These are phyloP conservation scores for Oikopleura vanhoeffeni DNA, from an alignment of 23 tunicate species.

Conservation along the genomic window DNA sequence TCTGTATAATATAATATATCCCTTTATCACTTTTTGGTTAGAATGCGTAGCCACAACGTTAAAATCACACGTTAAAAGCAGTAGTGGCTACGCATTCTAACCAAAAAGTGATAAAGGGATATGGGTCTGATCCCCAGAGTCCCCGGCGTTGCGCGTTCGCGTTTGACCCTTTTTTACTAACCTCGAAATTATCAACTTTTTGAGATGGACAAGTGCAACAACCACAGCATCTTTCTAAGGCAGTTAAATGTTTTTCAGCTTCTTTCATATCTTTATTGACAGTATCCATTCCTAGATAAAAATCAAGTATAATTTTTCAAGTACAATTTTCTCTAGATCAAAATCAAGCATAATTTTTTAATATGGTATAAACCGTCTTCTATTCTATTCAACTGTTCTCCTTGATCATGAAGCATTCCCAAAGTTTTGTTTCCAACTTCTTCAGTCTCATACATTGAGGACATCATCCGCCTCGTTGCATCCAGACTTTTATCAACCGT, in stretches of 20 bases:
- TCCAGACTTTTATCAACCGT: neutral
- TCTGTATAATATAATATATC: no score
- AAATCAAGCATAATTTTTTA: neutral
- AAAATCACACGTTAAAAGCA: no score
- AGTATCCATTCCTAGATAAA: neutral
- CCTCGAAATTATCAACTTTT: neutral
- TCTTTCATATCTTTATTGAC: neutral
- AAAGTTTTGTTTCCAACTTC: neutral
- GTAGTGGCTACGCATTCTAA: no score
- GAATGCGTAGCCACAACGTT: no score
- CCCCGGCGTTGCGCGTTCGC: no score
- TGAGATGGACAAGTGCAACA: neutral
- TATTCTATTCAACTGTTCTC: neutral
- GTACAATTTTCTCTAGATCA: neutral
- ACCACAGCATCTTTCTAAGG: slow-evolving; percentile 5
- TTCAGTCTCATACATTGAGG: neutral
- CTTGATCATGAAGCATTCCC: neutral
- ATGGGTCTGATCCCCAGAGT: no score
- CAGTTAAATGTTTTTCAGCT: slow-evolving; percentile 13
- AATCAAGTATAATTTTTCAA: neutral
- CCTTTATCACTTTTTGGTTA: no score
- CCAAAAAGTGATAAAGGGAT: no score
- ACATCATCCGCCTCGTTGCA: neutral
- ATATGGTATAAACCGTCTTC: neutral
- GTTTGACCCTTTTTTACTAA: no score